Evolutionary conservation across 2,113 vertebrate species (phyloP).

Genomic region (Hypanus sabinus): DNA sequence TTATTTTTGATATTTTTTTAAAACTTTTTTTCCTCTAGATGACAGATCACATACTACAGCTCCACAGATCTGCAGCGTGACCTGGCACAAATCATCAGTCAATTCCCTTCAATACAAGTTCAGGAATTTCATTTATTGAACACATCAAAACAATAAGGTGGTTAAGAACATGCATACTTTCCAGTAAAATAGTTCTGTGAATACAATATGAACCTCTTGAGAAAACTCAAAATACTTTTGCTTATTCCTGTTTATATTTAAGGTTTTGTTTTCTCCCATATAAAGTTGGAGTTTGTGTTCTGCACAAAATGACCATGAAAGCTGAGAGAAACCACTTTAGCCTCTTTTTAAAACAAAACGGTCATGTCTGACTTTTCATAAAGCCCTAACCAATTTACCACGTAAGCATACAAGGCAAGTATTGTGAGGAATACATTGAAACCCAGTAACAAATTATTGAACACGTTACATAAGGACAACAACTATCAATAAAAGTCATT

Average conservation of each 20-base stretch:
- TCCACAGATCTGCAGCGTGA: background rate
- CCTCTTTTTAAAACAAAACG: background rate
- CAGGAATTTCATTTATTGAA: background rate
- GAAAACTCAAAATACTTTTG: background rate
- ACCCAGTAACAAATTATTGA: background rate
- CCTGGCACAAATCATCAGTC: background rate
- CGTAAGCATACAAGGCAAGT: background rate
- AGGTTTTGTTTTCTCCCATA: background rate
- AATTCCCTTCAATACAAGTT: background rate
- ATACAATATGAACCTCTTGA: background rate
- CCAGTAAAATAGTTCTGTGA: background rate
- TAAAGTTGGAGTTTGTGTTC: background rate
- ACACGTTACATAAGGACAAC: background rate
- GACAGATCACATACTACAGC: background rate
- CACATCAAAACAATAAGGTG: background rate
- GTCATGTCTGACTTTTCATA: background rate
- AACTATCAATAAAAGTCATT: background rate
- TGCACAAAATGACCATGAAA: background rate
- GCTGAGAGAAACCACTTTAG: background rate
- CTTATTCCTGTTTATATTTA: background rate
- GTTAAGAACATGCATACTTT: background rate
- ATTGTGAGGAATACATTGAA: background rate
- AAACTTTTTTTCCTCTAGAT: background rate
- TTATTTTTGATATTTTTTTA: no score
- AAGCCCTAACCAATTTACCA: background rate